Base-by-base conservation (phyloP, 2,113 vertebrate genomes). In the Scartelaos histophorus region DNA sequence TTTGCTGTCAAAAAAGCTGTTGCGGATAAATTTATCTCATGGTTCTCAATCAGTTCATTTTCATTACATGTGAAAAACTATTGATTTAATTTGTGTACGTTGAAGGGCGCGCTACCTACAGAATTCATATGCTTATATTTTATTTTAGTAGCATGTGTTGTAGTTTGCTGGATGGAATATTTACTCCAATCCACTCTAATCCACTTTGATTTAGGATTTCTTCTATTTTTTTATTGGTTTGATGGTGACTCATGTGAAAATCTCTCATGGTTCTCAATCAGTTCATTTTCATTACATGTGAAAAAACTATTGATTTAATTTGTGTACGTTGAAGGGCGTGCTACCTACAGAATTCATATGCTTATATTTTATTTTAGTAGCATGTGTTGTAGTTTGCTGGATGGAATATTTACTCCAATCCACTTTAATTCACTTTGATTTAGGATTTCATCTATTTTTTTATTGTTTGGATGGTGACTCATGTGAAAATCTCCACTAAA, bases 401-500 rank as follows among this genome's bases (percentile, higher is more conserved):
- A 51, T 19, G 47, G 47, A 51, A 17, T 51, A 5, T 47, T 47
- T 16, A 47, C n/a, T n/a, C n/a, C n/a, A n/a, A n/a, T n/a, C n/a
- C n/a, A n/a, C n/a, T n/a, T n/a, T n/a, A n/a, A n/a, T n/a, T n/a
- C 19, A 1, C n/a, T 5, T 17, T 17, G n/a, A 5, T 21, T 49
- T 49, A 51, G 17, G 4, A 51, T 19, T 10, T 15, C n/a, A n/a
- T n/a, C n/a, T 13, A 25, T 80, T 82, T 74, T 69, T 49, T 61
- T 17, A 61, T 25, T 58, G 82, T 74, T 76, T 74, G 82, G 75
- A 89, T 86, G 79, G 85, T 83, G 74, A 46, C 86, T 86, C 90
- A 85, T 88, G 90, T 91, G 89, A 91, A 92, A 92, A 89, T 91
- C 85, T 89, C 74, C 22, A 1, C 85, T 89, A 87, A 78, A 83